Evolutionary conservation across 2,797 vertebrate species (phyloP), one percentile per base, ranked within the genome.

Genomic region (Thalassophryne amazonica): DNA sequence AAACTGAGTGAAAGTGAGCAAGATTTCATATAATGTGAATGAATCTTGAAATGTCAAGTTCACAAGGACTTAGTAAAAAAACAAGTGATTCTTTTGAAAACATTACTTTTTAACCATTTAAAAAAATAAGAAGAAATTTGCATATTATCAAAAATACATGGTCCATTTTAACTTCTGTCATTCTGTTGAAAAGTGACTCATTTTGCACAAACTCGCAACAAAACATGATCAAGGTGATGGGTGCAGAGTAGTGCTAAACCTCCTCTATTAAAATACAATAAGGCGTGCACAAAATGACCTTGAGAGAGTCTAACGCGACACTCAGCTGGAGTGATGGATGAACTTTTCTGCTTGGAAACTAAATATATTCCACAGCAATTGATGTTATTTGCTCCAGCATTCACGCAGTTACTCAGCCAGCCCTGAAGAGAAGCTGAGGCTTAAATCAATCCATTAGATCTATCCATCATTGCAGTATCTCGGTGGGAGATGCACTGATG

Each of bases 401-500:
- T 75, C 62, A 46, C 56, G 60, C 60, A 12, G 65, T 70, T 69
- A 80, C 64, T 69, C 73, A 77, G 73, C 73, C 72, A 73, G 69
- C 74, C 78, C 60, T 72, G 40, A 41, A 72, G 59, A 57, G 60
- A 64, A 70, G 72, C 42, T 3, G 35, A 46, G 69, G 60, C 76
- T 77, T 84, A 80, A 85, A 85, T 85, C 74, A 84, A 81, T 78
- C 79, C 81, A 87, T 87, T 81, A 85, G 66, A 80, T 69, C 62
- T 84, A 86, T 88, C 84, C 80, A 70, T 88, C 86, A 89, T 86
- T 67, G 75, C 65, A 13, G 67, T 87, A 87, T 88, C 86, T 80
- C 73, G 53, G 78, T 33, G 46, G 79, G 79, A 83, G 85, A 83
- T 73, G 79, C 80, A 42, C 68, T 88, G 86, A 88, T 88, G 80